These are phyloP conservation scores for Luperina testacea DNA, from an alignment of 2,888 invertebrate genomes.

Conservation along the genomic window DNA sequence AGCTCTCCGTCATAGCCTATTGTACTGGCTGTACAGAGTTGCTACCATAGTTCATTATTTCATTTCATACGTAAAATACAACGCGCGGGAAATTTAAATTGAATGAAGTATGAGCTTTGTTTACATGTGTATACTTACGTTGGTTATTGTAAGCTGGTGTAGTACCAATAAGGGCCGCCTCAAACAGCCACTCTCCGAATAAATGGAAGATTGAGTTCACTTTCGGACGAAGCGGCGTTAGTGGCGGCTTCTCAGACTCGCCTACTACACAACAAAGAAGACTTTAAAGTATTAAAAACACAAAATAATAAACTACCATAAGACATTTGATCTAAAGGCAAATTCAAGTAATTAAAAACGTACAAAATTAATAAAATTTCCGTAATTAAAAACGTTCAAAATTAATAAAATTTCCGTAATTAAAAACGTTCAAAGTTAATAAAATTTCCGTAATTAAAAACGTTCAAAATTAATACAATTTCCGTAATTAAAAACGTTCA, in stretches of 20 bases:
- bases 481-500: not conserved
- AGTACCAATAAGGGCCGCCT: conserved; percentile 97
- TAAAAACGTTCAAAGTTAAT: not conserved
- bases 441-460: not conserved
- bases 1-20: not conserved
- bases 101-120: not conserved
- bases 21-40: not conserved
- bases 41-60: not conserved
- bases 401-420: not conserved
- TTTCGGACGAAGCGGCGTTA: conserved; percentile 95
- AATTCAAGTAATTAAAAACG: not conserved
- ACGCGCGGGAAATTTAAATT: not conserved
- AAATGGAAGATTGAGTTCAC: conserved; percentile 98
- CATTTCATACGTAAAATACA: not conserved
- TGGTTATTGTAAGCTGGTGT: conserved; percentile 75
- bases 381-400: not conserved
- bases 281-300: not conserved
- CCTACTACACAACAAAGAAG: conserved; percentile 85
- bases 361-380: not conserved
- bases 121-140: conserved; percentile 74
- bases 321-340: not conserved
- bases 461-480: not conserved
- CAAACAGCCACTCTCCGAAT: conserved; percentile 99
- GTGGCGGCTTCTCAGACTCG: conserved; percentile 91
- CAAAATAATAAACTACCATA: not conserved